Percentiles rank a stretch among this genome's conserved stretches.
These are phyloP conservation scores for Myotis yumanensis DNA, from an alignment of 2,113 vertebrate genomes.

Conservation along the genomic window DNA sequence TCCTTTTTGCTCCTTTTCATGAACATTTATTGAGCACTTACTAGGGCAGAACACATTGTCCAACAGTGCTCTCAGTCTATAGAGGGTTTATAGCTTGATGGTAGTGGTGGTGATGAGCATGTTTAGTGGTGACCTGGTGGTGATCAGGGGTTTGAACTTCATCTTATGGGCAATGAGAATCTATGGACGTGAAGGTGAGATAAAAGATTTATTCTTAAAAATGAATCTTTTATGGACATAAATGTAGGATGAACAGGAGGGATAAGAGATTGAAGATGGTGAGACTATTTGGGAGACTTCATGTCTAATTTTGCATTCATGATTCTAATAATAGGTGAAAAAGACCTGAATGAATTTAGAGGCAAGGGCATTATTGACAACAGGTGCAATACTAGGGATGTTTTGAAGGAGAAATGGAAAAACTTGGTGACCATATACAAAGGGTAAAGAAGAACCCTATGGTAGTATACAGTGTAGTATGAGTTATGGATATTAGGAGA, in stretches of 20 bases:
- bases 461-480: background rate
- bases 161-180: background rate
- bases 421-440: background rate
- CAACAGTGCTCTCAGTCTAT: background rate
- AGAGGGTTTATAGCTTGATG: background rate
- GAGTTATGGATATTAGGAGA: background rate
- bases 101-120: background rate
- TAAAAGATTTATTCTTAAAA: background rate
- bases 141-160: background rate
- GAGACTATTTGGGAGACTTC: background rate
- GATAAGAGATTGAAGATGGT: background rate
- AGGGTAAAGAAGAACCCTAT: background rate
- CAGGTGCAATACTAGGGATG: background rate
- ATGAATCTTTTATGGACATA: background rate
- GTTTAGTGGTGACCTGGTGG: background rate
- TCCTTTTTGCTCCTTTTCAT: background rate
- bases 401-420: slow-evolving; percentile 15
- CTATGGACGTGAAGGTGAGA: background rate
- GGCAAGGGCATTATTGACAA: background rate
- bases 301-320: background rate
- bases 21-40: background rate
- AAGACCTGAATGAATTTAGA: background rate
- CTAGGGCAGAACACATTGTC: background rate
- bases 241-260: background rate
- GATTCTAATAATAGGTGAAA: background rate